Evolutionary conservation across 2,113 vertebrate genomes (phyloP), one percentile per base, ranked within the genome.

Genomic region (Abramis brama): DNA sequence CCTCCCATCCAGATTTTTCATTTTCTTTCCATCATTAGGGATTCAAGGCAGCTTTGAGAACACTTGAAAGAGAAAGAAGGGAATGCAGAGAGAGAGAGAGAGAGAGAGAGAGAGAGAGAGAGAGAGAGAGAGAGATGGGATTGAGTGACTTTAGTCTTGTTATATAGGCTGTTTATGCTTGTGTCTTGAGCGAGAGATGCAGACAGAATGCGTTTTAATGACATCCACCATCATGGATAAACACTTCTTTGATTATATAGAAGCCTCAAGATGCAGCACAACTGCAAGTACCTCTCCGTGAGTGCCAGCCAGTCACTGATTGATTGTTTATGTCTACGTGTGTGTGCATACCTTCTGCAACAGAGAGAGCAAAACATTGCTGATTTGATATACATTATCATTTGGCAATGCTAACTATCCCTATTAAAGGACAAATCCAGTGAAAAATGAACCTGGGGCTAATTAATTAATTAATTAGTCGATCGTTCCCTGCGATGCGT

Each of bases 181-280:
- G 55, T 11, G 8, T 33, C 17, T 79, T 39, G 55, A 12, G 52
- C 12, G 5, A 79, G 30, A 79, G 33, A 79, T 79, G 55, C 77
- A 66, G 79, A 82, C 62, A 71, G 64, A 36, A 50, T 15, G 17
- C 33, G 2, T 70, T 82, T 82, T 71, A 71, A 82, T 71, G 80
- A 36, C 80, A 82, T 39, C 64, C 47, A 30, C 27, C 64, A 36
- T 71, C 80, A 55, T 36, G 47, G 64, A 82, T 36, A 82, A 82
- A 82, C 80, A 82, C 64, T 71, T 66, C 15, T 81, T 55, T 82
- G 80, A 71, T 82, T 82, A 82, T 68, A 68, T 70, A 71, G 64
- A 71, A 55, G 64, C 6, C 45, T 36, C 36, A 17, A 82, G 80
- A 82, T 82, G 80, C n/a, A 30, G 7, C 39, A 21, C 66, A 66